Conservation (phyloP, 1,140 invertebrate genomes). For the Anadara kagoshimensis region DNA sequence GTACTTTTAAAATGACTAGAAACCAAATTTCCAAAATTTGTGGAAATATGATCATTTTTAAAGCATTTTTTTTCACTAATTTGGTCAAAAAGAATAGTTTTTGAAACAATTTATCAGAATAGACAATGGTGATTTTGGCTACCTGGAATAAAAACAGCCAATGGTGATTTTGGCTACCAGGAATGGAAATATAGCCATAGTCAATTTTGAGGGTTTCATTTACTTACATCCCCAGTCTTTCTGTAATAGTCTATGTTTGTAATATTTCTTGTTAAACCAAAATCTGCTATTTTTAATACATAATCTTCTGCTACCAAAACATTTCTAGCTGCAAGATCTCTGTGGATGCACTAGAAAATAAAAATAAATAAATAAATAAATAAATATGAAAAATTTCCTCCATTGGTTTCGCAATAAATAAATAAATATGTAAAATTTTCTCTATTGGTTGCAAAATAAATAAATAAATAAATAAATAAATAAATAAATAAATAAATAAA, state of each 20-base stretch:
- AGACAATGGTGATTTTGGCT: not conserved
- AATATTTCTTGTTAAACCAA: slow-evolving; percentile 96
- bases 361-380: not conserved
- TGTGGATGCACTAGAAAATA: slow-evolving; percentile 88
- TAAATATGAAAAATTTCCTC: no score
- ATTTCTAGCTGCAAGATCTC: slow-evolving; percentile 97
- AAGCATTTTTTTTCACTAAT: no score
- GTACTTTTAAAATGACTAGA: no score
- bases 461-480: no score
- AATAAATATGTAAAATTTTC: no score
- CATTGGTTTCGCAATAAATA: no score
- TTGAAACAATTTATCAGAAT: no score
- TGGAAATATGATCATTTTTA: no score
- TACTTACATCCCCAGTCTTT: slow-evolving; percentile 93
- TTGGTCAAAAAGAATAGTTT: no score
- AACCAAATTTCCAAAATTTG: no score
- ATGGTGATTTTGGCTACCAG: not conserved
- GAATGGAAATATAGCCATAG: not conserved
- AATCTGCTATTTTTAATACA: slow-evolving; percentile 94
- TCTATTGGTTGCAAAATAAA: no score
- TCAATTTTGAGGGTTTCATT: not conserved
- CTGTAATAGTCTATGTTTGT: slow-evolving; percentile 96
- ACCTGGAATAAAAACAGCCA: not conserved
- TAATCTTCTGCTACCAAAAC: slow-evolving; percentile 95
- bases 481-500: no score